A percentile compares a stretch with the other conserved stretches of the same genome.
These are phyloP conservation scores for Frankliniella fusca DNA, from an alignment of 2,888 invertebrate genomes.

Conservation along the genomic window DNA sequence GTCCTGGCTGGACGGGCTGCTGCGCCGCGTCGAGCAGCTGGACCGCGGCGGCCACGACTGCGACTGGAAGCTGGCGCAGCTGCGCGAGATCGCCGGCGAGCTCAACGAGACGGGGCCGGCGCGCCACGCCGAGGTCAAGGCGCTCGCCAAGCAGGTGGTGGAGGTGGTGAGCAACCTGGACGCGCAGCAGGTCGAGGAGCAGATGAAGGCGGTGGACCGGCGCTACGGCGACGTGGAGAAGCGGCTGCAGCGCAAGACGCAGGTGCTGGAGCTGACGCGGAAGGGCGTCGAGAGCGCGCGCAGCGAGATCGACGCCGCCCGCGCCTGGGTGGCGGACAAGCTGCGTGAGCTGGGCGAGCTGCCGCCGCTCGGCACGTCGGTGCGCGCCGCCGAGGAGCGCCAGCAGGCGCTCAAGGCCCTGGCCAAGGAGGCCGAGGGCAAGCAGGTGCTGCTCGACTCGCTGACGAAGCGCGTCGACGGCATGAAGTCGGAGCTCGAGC, in stretches of 20 bases:
- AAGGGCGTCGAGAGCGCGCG: slow-evolving; percentile 77
- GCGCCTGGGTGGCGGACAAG: slow-evolving; percentile 75
- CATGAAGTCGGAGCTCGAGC: slow-evolving; percentile 79
- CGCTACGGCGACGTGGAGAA: slow-evolving; percentile 79
- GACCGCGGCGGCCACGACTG: slow-evolving; percentile 81
- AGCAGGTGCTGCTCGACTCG: slow-evolving; percentile 75
- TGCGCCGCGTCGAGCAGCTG: slow-evolving; percentile 60
- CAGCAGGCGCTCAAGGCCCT: slow-evolving; percentile 67
- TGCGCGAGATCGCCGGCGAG: slow-evolving; percentile 68
- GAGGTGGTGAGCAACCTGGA: slow-evolving; percentile 82
- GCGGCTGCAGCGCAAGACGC: slow-evolving; percentile 75
- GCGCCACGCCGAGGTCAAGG: slow-evolving; percentile 53
- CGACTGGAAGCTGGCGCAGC: slow-evolving; percentile 69
- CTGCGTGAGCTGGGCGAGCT: slow-evolving; percentile 62
- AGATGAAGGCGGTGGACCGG: slow-evolving; percentile 78
- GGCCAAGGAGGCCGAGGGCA: slow-evolving; percentile 78
- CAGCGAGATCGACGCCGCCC: slow-evolving; percentile 72
- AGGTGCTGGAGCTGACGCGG: slow-evolving; percentile 76
- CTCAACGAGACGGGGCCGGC: slow-evolving; percentile 55
- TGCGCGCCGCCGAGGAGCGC: slow-evolving; percentile 69
- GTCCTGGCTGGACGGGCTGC: slow-evolving; percentile 72
- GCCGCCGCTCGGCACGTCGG: slow-evolving; percentile 69
- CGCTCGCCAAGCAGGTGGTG: slow-evolving; percentile 65
- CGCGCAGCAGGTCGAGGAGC: slow-evolving; percentile 86
- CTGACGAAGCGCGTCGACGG: slow-evolving; percentile 77